Evolutionary conservation across 2,797 vertebrate genomes (phyloP), one percentile per base, ranked within the genome.

Genomic region (Tangara arthus): DNA sequence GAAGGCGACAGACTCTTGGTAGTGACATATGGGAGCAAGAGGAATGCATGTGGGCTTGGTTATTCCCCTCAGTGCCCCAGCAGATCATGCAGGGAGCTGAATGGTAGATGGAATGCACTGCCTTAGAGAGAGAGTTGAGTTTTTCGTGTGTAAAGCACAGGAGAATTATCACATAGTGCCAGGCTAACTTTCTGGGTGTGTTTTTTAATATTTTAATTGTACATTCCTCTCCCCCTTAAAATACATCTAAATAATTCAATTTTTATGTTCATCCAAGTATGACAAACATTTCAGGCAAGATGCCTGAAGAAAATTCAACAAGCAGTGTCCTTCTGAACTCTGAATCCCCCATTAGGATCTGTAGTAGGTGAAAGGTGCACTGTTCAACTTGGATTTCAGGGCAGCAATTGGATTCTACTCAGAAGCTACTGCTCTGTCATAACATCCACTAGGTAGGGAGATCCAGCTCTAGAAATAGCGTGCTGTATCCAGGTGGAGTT

Each of bases 401-500:
- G 52, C 49, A 79, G 76, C 34, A 57, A 37, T 55, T 65, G 71
- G 53, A 47, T 27, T 53, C 37, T 19, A 22, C 41, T 76, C 47
- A 59, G 73, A 69, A 89, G 27, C 49, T 28, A 47, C n/a, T 3
- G 16, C 59, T 75, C 87, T 68, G 42, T 72, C 46, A 66, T 69
- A 39, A 47, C 27, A 30, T 53, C 81, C 28, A 65, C 23, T 55
- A 27, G 50, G 64, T 2, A 91, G 6, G 64, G 92, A 94, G 24
- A 93, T 90, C 28, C 75, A 71, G 57, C 20, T 91, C 73, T 89
- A 96, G 94, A 96, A 95, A 90, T 91, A 96, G 66, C 28, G 57
- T 15, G 44, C 37, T 80, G 73, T 89, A 90, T 86, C 79, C 95
- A 75, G 50, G 94, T 90, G 75, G 61, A 65, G 49, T 86, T 94